These are phyloP conservation scores for Gouania willdenowi DNA, from an alignment of 2,797 vertebrate genomes.

Conservation along the genomic window DNA sequence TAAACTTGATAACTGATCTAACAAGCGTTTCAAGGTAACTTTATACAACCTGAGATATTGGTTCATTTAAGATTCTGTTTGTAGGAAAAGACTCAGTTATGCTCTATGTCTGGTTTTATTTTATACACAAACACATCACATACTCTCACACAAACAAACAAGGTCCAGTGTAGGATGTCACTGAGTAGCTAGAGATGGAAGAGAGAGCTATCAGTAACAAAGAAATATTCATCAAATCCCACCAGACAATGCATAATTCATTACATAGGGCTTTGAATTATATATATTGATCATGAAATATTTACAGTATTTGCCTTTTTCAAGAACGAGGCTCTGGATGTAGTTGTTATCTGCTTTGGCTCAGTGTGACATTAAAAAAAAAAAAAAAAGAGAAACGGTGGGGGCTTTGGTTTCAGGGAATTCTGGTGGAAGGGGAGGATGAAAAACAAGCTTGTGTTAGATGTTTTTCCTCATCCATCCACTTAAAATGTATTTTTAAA, in stretches of 20 bases:
- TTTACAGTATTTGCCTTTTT: constrained; percentile 68
- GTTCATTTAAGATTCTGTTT: too few species aligned
- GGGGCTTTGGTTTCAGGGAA: constrained; percentile 18
- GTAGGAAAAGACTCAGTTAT: too few species aligned
- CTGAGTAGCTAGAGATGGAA: constrained; percentile 23
- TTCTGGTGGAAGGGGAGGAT: constrained; percentile 5
- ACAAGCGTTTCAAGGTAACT: too few species aligned
- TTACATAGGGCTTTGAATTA: constrained; percentile 66
- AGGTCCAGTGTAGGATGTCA: constrained; percentile 1
- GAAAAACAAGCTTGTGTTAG: constrained; percentile 8
- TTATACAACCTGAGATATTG: too few species aligned
- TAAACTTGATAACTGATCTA: too few species aligned
- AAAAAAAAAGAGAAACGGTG: neutral
- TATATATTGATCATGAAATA: constrained; percentile 72
- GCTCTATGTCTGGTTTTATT: constrained; percentile 5
- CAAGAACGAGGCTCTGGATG: constrained; percentile 34
- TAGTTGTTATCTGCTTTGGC: constrained; percentile 30
- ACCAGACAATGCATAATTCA: constrained; percentile 65
- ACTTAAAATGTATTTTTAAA: constrained; percentile 1
- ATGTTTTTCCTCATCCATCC: neutral
- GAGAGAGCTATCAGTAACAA: constrained; percentile 60
- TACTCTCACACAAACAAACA: neutral
- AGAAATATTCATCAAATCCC: constrained; percentile 71
- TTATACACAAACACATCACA: neutral
- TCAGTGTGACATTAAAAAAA: neutral